Conservation (phyloP, 2,888 invertebrate genomes). For the Ochropleura leucogaster region DNA sequence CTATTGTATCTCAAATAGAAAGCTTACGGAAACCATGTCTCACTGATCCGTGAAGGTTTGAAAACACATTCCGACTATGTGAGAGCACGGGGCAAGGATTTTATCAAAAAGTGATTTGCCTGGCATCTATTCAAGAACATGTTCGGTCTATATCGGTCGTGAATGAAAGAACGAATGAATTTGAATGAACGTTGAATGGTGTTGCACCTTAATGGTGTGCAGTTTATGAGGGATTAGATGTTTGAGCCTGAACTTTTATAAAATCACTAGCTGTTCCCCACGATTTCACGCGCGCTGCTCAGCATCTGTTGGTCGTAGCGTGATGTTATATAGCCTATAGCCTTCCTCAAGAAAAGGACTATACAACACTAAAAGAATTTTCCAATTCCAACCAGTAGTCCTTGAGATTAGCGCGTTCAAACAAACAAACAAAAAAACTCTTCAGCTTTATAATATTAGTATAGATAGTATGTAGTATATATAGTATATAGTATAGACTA, state of each 20-base stretch:
- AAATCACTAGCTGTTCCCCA: too few relatives aligned
- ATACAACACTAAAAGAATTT: too few relatives aligned
- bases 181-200: conserved; percentile 35
- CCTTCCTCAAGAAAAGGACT: too few relatives aligned
- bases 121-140: conserved; percentile 46
- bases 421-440: too few relatives aligned
- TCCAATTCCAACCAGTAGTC: too few relatives aligned
- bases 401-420: too few relatives aligned
- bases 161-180: conserved; percentile 45
- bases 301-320: too few relatives aligned
- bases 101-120: conserved; percentile 47
- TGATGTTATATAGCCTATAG: too few relatives aligned
- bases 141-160: conserved; percentile 17
- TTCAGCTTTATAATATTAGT: too few relatives aligned
- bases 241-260: neutral
- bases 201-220: conserved; percentile 5
- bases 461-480: too few relatives aligned
- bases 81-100: conserved; percentile 29
- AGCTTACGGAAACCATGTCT: conserved; percentile 19
- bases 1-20: conserved; percentile 19
- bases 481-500: too few relatives aligned
- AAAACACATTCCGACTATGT: conserved; percentile 19
- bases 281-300: too few relatives aligned
- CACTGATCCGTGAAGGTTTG: conserved; percentile 25
- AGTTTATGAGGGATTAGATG: neutral